Evolutionary conservation across 2,888 invertebrate genomes (phyloP).

Genomic region (Diploptera punctata): DNA sequence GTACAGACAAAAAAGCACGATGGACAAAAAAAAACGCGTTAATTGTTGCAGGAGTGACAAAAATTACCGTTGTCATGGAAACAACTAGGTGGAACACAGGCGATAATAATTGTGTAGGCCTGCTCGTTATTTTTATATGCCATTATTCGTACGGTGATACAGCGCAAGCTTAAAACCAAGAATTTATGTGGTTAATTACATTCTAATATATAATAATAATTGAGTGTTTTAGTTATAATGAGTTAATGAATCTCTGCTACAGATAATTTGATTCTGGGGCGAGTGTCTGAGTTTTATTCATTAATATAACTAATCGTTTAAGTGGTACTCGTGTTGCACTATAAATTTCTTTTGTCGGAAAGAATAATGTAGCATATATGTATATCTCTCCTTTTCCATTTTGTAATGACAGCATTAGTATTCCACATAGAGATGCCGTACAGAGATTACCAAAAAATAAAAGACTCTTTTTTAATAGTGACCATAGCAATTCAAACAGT

Average conservation of each 20-base stretch:
- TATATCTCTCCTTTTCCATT: neutral
- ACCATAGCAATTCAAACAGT: too few relatives aligned
- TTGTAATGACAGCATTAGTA: too few relatives aligned
- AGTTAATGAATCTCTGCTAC: conserved; percentile 19
- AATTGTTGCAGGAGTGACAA: too few relatives aligned
- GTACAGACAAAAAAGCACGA: too few relatives aligned
- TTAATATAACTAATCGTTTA: conserved; percentile 7
- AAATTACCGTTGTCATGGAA: too few relatives aligned
- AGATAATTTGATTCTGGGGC: conserved; percentile 27
- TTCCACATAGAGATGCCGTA: too few relatives aligned
- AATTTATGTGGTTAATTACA: conserved; percentile 28
- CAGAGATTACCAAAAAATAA: too few relatives aligned
- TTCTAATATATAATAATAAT: conserved; percentile 15
- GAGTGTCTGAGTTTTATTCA: conserved; percentile 22
- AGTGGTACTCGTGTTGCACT: neutral
- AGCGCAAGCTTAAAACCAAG: neutral
- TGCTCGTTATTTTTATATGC: too few relatives aligned
- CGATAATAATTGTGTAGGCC: too few relatives aligned
- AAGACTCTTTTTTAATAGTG: too few relatives aligned
- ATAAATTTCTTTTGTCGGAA: conserved; percentile 25
- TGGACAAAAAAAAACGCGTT: too few relatives aligned
- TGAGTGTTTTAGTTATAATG: neutral
- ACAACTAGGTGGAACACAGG: too few relatives aligned
- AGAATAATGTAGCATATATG: neutral
- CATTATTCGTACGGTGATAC: neutral